Conservation (phyloP, 2,797 vertebrate genomes). For the Gymnothorax reevesii region DNA sequence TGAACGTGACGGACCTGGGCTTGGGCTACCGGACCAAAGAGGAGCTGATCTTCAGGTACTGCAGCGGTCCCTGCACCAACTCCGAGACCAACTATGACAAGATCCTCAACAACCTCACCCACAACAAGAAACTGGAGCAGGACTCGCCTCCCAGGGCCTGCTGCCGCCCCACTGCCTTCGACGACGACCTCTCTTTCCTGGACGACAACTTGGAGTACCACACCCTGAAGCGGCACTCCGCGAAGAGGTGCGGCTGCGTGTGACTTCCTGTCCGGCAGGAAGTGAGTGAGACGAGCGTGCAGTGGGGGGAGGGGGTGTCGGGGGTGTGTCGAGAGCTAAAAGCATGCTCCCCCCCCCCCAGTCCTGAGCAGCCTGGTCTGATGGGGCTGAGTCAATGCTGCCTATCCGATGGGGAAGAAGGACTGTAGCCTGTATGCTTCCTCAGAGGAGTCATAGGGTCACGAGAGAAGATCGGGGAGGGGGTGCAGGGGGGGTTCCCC, state of each 20-base stretch:
- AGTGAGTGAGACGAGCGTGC: neutral
- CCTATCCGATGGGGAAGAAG: slow-evolving; percentile 62
- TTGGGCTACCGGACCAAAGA: slow-evolving; percentile 97
- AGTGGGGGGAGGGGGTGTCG: neutral
- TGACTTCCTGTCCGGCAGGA: slow-evolving; percentile 65
- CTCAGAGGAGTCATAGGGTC: neutral
- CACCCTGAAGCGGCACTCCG: slow-evolving; percentile 96
- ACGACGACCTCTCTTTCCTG: slow-evolving; percentile 94
- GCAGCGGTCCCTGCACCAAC: slow-evolving; percentile 90
- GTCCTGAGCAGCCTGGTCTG: neutral
- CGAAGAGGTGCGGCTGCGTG: slow-evolving; percentile 91
- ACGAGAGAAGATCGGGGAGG: neutral
- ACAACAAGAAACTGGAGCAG: slow-evolving; percentile 89
- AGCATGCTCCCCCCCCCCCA: neutral
- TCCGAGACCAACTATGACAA: slow-evolving; percentile 96
- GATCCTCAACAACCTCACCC: slow-evolving; percentile 95
- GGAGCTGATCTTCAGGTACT: slow-evolving; percentile 96
- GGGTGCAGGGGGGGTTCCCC: neutral
- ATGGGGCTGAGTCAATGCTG: slow-evolving; percentile 70
- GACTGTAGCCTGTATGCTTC: slow-evolving; percentile 66
- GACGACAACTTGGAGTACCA: slow-evolving; percentile 95
- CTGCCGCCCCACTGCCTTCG: slow-evolving; percentile 91
- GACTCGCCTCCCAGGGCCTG: slow-evolving; percentile 88
- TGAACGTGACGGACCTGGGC: slow-evolving; percentile 96
- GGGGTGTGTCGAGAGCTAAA: neutral